Base-by-base conservation (phyloP, 2,113 vertebrate species). In the Octodon degus region DNA sequence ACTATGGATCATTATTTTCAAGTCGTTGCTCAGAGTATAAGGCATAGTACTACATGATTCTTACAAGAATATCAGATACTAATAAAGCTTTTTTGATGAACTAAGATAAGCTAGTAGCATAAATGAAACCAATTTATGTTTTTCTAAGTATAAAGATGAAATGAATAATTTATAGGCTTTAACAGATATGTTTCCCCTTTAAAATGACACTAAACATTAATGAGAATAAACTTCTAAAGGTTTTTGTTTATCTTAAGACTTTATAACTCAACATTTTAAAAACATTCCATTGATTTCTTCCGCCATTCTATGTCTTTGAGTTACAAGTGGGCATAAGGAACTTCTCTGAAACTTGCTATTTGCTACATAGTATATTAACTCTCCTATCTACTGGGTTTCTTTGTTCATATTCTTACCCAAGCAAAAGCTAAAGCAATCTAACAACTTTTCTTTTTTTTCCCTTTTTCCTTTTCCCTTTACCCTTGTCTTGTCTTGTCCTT, bases 81-180 rank as follows among this genome's bases (percentile, higher is more conserved):
- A 50, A 30, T 30, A 32, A 50, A 50, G 50, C 43, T 7, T 47
- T 79, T 79, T 50, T 1, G 6, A 79, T 50, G 27, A 79, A 19
- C 76, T 79, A 79, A 79, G 43, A 79, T 50, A 74, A 74, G 24
- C n/a, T 40, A 74, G 9, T 40, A 40, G 20, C 2, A 74, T 74
- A 50, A 50, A 50, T 79, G 43, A 50, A 79, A 13, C 25, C 43
- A 79, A 30, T 50, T 95, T 96, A 43, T 58, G 8, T 90, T 96
- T 91, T 79, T 86, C 37, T 76, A 94, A 25, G 1, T 89, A 90
- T 85, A n/a, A 94, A 92, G 74, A 89, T 14, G 83, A 91, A 81
- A 88, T n/a, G 30, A 95, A 40, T 55, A 82, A 79, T 90, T 89
- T 83, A 74, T n/a, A 92, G 81, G n/a, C n/a, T 90, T 96, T 79